Percentiles rank a stretch among this genome's conserved stretches.
Evolutionary conservation across 2,113 vertebrate species (phyloP).

Genomic region (Rhinogobius similis): DNA sequence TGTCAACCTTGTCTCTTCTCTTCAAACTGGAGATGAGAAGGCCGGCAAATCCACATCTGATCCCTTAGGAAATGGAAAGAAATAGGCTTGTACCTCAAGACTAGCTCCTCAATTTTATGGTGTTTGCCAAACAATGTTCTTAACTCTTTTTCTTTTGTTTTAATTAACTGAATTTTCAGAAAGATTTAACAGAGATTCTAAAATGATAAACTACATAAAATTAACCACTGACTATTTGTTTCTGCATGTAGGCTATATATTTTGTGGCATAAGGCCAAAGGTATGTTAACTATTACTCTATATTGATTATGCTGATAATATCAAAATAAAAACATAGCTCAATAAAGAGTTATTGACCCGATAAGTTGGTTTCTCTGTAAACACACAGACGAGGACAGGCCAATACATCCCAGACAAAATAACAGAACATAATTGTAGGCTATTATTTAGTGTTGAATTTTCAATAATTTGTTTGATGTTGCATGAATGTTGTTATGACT

Average conservation of each 20-base stretch:
- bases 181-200: background rate
- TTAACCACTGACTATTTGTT: too few relatives aligned
- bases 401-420: background rate
- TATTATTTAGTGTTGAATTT: too few relatives aligned
- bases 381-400: background rate
- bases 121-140: background rate
- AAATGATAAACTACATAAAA: background rate
- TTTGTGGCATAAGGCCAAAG: background rate
- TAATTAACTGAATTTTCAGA: background rate
- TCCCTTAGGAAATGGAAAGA: conserved; percentile 48
- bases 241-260: too few relatives aligned
- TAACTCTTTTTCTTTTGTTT: background rate
- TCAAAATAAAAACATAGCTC: background rate
- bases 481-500: background rate
- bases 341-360: background rate
- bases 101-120: background rate
- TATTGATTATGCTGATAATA: background rate
- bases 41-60: conserved; percentile 18
- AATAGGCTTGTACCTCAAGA: conserved; percentile 22
- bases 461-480: background rate
- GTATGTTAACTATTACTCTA: background rate
- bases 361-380: background rate
- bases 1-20: background rate
- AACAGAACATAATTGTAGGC: too few relatives aligned
- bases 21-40: conserved; percentile 51